These are phyloP conservation scores for Cistogaster globosa DNA, from an alignment of 2,888 invertebrate species.

Conservation along the genomic window DNA sequence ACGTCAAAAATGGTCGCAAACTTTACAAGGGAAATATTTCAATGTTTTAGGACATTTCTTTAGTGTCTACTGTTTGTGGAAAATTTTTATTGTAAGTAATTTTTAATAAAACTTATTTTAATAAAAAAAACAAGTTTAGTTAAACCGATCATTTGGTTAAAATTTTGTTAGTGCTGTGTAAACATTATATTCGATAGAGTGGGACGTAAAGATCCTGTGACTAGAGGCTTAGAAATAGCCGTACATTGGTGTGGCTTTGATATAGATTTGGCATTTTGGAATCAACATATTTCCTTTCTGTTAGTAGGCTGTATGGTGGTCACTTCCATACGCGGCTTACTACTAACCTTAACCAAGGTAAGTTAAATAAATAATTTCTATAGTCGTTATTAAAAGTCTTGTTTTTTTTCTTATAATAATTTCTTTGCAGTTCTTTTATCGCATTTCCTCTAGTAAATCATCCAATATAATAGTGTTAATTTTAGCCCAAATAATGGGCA, in stretches of 20 bases:
- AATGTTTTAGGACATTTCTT: conserved; percentile 99
- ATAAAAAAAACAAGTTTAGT: not conserved
- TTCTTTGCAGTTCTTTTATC: conserved; percentile 95
- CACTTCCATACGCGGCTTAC: conserved; percentile 97
- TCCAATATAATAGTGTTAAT: conserved; percentile 98
- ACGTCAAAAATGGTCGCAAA: conserved; percentile 96
- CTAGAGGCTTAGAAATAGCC: conserved; percentile 96
- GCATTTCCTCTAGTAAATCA: conserved; percentile 98
- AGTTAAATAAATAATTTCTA: conserved; percentile 21
- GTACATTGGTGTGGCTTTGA: conserved; percentile 98
- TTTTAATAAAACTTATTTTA: not conserved
- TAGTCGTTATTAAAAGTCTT: not conserved
- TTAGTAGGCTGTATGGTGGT: conserved; percentile 98
- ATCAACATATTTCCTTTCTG: conserved; percentile 98
- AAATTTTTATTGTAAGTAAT: conserved; percentile 97
- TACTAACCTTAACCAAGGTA: conserved; percentile 98
- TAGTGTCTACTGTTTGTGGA: conserved; percentile 98
- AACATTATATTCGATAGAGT: conserved; percentile 99
- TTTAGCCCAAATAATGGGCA: conserved; percentile 99
- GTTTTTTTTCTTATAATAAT: no score
- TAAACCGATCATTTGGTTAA: not conserved
- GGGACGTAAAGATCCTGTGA: conserved; percentile 99
- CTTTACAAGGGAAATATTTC: conserved; percentile 98
- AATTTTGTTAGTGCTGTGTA: conserved; percentile 90
- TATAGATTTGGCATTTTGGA: conserved; percentile 99